Evolutionary conservation across 2,797 vertebrate species (phyloP).

Genomic region (Ctenopoma multispine): DNA sequence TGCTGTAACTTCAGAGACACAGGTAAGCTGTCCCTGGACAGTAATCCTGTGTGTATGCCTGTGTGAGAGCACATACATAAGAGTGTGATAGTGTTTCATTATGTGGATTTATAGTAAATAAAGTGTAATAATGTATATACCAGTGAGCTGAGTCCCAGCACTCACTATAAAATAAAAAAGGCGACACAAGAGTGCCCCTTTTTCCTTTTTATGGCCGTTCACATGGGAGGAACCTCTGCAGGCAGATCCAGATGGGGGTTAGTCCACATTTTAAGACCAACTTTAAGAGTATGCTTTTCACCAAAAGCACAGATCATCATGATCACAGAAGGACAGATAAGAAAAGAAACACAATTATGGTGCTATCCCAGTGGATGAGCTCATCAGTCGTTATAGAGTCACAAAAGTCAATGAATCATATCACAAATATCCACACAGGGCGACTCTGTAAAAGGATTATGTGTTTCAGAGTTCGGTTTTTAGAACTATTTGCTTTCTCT

Average conservation of each 20-base stretch:
- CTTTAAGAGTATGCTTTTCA: slow-evolving; percentile 21
- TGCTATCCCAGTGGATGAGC: slow-evolving; percentile 29
- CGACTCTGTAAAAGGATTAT: slow-evolving; percentile 16
- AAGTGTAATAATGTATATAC: slow-evolving; percentile 59
- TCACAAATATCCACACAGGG: slow-evolving; percentile 45
- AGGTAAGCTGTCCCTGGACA: slow-evolving; percentile 52
- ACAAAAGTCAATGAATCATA: slow-evolving; percentile 45
- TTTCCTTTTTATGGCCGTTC: slow-evolving; percentile 56
- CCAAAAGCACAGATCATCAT: slow-evolving; percentile 41
- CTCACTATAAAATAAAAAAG: slow-evolving; percentile 51
- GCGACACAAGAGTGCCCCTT: slow-evolving; percentile 41
- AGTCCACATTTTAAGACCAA: slow-evolving; percentile 35
- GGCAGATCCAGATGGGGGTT: slow-evolving; percentile 56
- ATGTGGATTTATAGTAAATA: slow-evolving; percentile 62
- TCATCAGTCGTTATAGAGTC: slow-evolving; percentile 33
- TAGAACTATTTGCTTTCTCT: slow-evolving; percentile 17
- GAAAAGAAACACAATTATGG: slow-evolving; percentile 27
- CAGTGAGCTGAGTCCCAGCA: slow-evolving; percentile 36
- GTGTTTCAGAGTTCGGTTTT: slow-evolving; percentile 21
- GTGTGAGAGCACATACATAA: slow-evolving; percentile 2
- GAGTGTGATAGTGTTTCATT: slow-evolving; percentile 61
- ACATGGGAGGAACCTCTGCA: slow-evolving; percentile 48
- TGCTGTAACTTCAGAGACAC: slow-evolving; percentile 39
- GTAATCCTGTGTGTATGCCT: slow-evolving; percentile 17
- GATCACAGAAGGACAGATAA: slow-evolving; percentile 40